Conservation (phyloP, 2,113 vertebrate genomes). For the Hypocryptadius cinnamomeus region DNA sequence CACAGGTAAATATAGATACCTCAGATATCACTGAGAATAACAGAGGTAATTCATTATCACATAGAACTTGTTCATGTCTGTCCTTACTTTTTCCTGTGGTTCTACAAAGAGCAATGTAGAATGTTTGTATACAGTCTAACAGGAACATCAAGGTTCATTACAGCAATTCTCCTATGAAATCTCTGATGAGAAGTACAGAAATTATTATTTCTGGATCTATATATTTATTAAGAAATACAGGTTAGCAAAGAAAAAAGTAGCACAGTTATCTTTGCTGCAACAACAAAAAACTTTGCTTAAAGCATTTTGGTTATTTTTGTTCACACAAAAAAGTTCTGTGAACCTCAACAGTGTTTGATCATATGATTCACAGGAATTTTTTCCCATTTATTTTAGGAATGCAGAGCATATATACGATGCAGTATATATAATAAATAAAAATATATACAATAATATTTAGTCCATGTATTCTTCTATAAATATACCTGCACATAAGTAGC, state of each 20-base stretch:
- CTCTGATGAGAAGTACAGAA: neutral
- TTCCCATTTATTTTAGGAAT: neutral
- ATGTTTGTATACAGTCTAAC: neutral
- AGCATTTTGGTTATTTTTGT: neutral
- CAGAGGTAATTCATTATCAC: neutral
- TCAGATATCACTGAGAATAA: neutral
- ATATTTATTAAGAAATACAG: neutral
- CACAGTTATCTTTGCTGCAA: rapidly evolving
- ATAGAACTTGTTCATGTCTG: neutral
- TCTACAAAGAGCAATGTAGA: neutral
- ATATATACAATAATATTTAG: neutral
- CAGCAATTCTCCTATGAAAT: neutral
- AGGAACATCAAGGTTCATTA: neutral
- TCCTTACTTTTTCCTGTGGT: neutral
- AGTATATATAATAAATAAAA: neutral
- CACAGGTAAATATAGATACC: neutral
- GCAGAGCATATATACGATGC: neutral
- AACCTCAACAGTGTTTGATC: neutral
- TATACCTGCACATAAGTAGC: neutral
- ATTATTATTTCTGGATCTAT: neutral
- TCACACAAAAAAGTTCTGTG: neutral
- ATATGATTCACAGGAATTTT: neutral
- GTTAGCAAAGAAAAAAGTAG: neutral
- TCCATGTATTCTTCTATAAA: neutral
- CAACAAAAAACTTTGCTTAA: neutral